Evolutionary conservation across 2,113 vertebrate species (phyloP).

Genomic region (Sminthopsis crassicaudata): DNA sequence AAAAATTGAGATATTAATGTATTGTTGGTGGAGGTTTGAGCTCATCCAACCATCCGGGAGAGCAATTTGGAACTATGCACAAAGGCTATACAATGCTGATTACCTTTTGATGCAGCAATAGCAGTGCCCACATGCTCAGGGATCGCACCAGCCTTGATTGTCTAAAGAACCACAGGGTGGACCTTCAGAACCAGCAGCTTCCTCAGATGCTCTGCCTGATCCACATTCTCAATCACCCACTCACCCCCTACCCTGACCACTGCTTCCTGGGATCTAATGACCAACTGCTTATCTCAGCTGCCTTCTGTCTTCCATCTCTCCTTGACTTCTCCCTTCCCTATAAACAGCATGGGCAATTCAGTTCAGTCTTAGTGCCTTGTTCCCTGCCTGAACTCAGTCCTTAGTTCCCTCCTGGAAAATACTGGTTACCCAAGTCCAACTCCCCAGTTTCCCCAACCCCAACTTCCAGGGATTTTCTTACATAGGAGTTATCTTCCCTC

Average conservation of each 20-base stretch:
- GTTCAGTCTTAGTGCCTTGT: neutral
- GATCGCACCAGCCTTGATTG: neutral
- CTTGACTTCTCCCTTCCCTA: neutral
- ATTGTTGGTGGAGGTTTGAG: no score
- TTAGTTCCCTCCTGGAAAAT: neutral
- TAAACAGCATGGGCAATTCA: neutral
- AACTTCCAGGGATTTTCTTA: conserved; percentile 23
- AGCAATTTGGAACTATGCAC: no score
- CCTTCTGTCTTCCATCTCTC: neutral
- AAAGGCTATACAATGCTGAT: no score
- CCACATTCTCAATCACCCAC: neutral
- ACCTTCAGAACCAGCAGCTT: neutral
- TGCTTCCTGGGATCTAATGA: neutral
- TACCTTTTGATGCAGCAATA: no score
- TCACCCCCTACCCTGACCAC: neutral
- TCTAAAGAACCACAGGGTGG: neutral
- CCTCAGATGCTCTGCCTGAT: neutral
- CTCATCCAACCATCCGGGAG: no score
- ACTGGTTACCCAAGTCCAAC: neutral
- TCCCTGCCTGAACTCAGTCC: neutral
- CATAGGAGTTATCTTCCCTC: conserved; percentile 17
- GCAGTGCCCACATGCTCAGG: neutral
- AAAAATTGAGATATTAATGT: no score
- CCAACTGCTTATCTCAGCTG: neutral
- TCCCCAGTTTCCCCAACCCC: neutral